A percentile compares a stretch with the other conserved stretches of the same genome.
These are phyloP conservation scores for Cyrtonyx montezumae DNA, from an alignment of 2,113 vertebrate species.

Conservation along the genomic window DNA sequence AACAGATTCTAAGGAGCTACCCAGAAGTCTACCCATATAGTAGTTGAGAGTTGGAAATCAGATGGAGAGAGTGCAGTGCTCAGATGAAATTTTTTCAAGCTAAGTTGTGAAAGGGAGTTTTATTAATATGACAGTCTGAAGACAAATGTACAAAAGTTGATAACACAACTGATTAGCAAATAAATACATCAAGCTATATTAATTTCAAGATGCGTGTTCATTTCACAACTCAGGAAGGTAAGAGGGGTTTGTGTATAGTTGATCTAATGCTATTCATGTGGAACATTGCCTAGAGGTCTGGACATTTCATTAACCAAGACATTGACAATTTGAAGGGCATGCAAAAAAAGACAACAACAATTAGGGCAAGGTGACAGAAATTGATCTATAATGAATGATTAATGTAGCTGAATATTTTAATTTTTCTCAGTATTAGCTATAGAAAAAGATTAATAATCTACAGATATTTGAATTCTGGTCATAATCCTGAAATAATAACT, in stretches of 20 bases:
- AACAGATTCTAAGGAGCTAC: not conserved
- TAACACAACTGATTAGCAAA: not conserved
- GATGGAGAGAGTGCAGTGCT: not conserved
- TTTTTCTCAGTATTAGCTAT: not conserved
- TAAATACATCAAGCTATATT: not conserved
- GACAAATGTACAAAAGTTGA: not conserved
- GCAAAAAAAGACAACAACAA: not conserved
- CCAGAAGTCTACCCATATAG: not conserved
- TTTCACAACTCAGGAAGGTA: not conserved
- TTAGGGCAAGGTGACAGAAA: not conserved
- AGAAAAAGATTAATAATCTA: not conserved
- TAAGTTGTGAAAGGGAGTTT: not conserved
- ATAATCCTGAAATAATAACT: not conserved
- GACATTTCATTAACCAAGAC: not conserved
- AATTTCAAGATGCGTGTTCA: not conserved
- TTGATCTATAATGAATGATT: not conserved
- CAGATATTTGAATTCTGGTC: not conserved
- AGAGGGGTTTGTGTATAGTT: not conserved
- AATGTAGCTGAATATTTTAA: not conserved
- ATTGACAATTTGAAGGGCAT: not conserved
- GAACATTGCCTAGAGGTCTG: not conserved
- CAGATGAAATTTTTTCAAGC: not conserved
- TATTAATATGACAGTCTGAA: not conserved
- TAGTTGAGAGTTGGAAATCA: not conserved
- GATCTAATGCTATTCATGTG: not conserved